Conservation (phyloP, 2,888 invertebrate species). For the Notocelia uddmanniana region DNA sequence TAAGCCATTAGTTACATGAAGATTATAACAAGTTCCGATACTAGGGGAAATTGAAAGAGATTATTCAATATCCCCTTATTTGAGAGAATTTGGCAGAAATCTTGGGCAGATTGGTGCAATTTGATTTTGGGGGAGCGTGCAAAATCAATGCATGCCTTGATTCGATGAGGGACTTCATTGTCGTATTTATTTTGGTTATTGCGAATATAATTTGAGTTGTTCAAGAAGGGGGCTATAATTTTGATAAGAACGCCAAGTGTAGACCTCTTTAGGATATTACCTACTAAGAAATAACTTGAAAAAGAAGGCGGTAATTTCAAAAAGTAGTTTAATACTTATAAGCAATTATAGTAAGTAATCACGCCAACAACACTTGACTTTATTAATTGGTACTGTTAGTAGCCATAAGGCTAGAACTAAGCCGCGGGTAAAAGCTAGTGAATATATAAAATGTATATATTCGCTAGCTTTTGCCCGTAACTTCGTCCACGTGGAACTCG, state of each 20-base stretch:
- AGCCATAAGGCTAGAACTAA: no score
- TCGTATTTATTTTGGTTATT: constrained; percentile 33
- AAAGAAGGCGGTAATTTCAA: neutral
- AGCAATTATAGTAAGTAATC: neutral
- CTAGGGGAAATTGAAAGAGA: constrained; percentile 55
- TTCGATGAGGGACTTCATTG: constrained; percentile 41
- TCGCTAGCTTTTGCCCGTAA: no score
- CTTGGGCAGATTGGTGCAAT: constrained; percentile 57
- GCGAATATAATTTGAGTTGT: neutral
- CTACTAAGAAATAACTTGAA: neutral
- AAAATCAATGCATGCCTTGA: constrained; percentile 49
- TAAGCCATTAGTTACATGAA: constrained; percentile 34
- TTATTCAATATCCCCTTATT: constrained; percentile 53
- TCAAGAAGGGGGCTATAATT: neutral
- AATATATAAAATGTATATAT: no score
- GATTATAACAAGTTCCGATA: constrained; percentile 41
- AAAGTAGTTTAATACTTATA: neutral
- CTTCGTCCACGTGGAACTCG: no score
- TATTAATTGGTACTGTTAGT: no score
- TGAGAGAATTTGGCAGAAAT: constrained; percentile 56
- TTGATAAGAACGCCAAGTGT: neutral
- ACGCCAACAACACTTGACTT: neutral
- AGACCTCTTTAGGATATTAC: neutral
- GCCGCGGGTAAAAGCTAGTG: no score
- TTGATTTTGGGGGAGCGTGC: constrained; percentile 55